Conservation (phyloP, 92 coral and sea anemone species). For the Zoanthus sociatus region DNA sequence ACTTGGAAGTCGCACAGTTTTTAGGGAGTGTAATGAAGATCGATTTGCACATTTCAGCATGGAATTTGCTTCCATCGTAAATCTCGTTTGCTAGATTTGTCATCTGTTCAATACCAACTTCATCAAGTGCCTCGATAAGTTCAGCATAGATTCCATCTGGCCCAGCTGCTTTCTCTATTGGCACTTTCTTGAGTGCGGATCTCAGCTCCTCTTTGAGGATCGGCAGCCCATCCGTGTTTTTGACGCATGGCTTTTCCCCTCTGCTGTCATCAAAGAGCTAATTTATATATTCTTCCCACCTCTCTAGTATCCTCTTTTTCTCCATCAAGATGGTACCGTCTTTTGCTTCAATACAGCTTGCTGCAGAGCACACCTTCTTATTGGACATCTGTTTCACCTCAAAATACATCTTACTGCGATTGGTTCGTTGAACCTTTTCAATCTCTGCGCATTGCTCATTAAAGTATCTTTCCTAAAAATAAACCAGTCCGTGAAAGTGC, state of each 20-base stretch:
- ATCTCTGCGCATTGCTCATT: not conserved
- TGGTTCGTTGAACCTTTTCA: not conserved
- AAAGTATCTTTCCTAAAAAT: not conserved
- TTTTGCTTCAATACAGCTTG: not conserved
- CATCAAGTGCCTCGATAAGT: not conserved
- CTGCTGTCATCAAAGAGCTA: not conserved
- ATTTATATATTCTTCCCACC: not conserved
- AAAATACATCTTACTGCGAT: not conserved
- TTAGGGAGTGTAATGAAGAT: not conserved
- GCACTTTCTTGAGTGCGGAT: not conserved
- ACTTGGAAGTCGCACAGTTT: not conserved
- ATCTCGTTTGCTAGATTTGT: not conserved
- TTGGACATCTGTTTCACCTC: not conserved
- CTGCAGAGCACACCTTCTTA: not conserved
- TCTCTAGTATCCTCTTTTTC: not conserved
- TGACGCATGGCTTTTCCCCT: not conserved
- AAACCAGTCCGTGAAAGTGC: too few relatives aligned
- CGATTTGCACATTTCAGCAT: not conserved
- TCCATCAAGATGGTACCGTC: not conserved
- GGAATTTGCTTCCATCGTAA: not conserved
- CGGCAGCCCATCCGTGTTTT: not conserved
- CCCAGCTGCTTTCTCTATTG: not conserved
- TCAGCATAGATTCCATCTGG: not conserved
- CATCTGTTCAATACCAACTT: not conserved
- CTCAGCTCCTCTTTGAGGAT: not conserved